Evolutionary conservation across 2,888 invertebrate species (phyloP), one percentile per base, ranked within the genome.

Genomic region (Amiota mariae): DNA sequence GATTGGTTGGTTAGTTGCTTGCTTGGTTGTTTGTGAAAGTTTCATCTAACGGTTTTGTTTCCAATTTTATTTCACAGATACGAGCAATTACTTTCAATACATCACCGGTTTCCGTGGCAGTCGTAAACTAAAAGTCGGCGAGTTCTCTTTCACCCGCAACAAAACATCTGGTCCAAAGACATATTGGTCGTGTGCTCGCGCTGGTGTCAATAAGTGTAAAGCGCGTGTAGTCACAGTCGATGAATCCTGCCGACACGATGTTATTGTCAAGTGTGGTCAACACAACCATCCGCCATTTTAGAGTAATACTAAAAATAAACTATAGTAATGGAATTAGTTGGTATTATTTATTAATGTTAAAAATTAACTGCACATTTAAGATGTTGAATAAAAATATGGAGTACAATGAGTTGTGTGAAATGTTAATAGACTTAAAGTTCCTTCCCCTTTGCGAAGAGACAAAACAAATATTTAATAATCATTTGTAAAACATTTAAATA

Each of bases 111-210:
- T 90, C 77, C 87, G 90, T 8, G 90, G 90, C 71, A 89, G 89
- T 77, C 88, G 89, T 75, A 90, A 90, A 75, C 81, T 90, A 49
- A 89, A 90, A 81, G 88, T 90, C 63, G 90, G 90, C 63, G 87
- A 89, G 57, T 90, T 87, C 73, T 89, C 88, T 70, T 90, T 90
- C 76, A 90, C 90, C 8, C 85, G 89, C 73, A 90, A 90, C 75
- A 90, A 90, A 79, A 84, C 88, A 6, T 86, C 88, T 1, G 89
- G 89, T 6, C 66, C 76, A 46, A 90, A 90, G 80, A 89, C 89
- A 0, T 90, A 90, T 81, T 90, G 90, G 90, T 90, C 90, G 8
- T 90, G 90, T 78, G 90, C 90, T 12, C 87, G 90, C 46, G 90
- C 90, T 70, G 90, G 89, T 24, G 83, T 89, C 3, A 90, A 90